A percentile compares a stretch with the other conserved stretches of the same genome.
phyloP scores from a whole-genome alignment of 2,888 invertebrate species.

The Parnassius glacialis region DNA sequence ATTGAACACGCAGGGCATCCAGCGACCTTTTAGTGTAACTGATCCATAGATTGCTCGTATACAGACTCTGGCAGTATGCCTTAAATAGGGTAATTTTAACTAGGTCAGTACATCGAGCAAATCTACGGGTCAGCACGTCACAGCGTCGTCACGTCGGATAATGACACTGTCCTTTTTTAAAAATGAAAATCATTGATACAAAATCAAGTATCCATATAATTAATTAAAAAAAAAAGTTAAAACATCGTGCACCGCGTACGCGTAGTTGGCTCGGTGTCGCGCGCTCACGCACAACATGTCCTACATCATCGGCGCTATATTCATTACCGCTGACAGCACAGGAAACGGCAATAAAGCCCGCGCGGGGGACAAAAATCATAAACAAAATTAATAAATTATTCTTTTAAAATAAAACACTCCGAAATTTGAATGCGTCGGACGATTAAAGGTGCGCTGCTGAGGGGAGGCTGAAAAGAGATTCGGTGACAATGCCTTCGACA shows the following conservation, averaged over 20 bases:
- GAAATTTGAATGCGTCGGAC: conserved; percentile 64
- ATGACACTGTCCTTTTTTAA: too few relatives aligned
- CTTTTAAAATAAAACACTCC: conserved; percentile 52
- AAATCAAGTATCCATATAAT: too few relatives aligned
- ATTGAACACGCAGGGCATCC: too few relatives aligned
- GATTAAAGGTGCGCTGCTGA: conserved; percentile 49
- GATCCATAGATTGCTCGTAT: too few relatives aligned
- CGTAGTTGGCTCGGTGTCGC: conserved; percentile 27
- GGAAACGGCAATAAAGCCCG: conserved; percentile 68
- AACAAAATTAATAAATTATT: conserved; percentile 65
- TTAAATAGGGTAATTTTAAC: too few relatives aligned
- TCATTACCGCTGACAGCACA: conserved; percentile 71
- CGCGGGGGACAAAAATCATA: conserved; percentile 61
- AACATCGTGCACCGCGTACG: conserved; percentile 15
- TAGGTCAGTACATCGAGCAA: too few relatives aligned
- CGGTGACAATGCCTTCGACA: conserved; percentile 52
- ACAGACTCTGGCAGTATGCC: too few relatives aligned
- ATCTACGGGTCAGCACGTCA: too few relatives aligned
- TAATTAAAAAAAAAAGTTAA: neutral
- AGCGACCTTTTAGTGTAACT: too few relatives aligned
- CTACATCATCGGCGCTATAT: conserved; percentile 59
- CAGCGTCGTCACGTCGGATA: too few relatives aligned
- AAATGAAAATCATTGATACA: too few relatives aligned
- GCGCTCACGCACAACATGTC: conserved; percentile 51
- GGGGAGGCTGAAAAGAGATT: conserved; percentile 52